Evolutionary conservation across 1,140 invertebrate genomes (phyloP).

Genomic region (Aphelinus certus): DNA sequence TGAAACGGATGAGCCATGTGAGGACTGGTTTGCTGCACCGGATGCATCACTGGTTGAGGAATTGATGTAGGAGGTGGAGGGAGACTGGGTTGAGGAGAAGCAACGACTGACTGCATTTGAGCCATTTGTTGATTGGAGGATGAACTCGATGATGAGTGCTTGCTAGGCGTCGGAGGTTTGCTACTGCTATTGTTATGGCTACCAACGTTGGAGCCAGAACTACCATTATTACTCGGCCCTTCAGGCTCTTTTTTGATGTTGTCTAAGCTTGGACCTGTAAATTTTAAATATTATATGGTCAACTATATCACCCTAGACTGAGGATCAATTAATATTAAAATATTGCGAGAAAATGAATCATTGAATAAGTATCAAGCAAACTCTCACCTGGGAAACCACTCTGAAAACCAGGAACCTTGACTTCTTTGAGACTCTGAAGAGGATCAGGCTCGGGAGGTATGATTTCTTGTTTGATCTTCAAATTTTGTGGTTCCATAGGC

Average conservation of each 20-base stretch:
- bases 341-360: too few species aligned
- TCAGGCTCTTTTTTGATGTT: slow-evolving; percentile 82
- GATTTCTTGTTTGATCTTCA: slow-evolving; percentile 83
- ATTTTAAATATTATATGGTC: too few species aligned
- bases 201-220: slow-evolving; percentile 32
- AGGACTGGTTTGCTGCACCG: slow-evolving; percentile 72
- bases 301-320: too few species aligned
- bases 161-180: slow-evolving; percentile 53
- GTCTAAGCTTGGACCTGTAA: slow-evolving; percentile 69
- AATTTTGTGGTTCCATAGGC: slow-evolving; percentile 75
- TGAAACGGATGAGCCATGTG: slow-evolving; percentile 72
- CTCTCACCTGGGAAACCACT: slow-evolving; percentile 55
- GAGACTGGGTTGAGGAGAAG: slow-evolving; percentile 62
- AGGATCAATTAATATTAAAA: too few species aligned
- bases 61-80: slow-evolving; percentile 73
- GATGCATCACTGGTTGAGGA: slow-evolving; percentile 75
- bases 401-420: slow-evolving; percentile 81
- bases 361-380: not conserved
- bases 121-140: slow-evolving; percentile 56
- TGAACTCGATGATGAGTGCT: slow-evolving; percentile 50
- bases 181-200: not conserved
- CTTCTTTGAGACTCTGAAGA: slow-evolving; percentile 80
- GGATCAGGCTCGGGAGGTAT: slow-evolving; percentile 73
- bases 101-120: slow-evolving; percentile 56
- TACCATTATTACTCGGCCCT: slow-evolving; percentile 41